A percentile compares a stretch with the other conserved stretches of the same genome.
phyloP scores from a whole-genome alignment of 2,113 vertebrate species.

The Lampris incognitus region DNA sequence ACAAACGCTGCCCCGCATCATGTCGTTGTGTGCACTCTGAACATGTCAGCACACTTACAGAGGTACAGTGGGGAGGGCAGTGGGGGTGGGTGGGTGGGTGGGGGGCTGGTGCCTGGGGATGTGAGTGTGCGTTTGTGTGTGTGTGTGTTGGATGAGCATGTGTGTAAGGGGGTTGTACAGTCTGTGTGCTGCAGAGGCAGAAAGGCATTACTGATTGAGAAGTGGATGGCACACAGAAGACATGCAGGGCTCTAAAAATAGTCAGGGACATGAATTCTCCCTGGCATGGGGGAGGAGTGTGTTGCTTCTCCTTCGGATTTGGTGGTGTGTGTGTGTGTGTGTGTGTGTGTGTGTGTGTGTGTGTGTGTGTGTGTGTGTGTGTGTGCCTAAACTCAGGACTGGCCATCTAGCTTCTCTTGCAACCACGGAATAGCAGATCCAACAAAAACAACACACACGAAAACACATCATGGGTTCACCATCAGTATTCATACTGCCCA shows the following conservation, averaged over 20 bases:
- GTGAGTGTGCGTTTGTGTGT: neutral
- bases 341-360: constrained; percentile 5
- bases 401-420: constrained; percentile 20
- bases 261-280: constrained; percentile 58
- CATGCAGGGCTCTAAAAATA: constrained; percentile 67
- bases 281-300: constrained; percentile 28
- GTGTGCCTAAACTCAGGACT: constrained; percentile 5
- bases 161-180: constrained; percentile 15
- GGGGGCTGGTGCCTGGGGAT: neutral
- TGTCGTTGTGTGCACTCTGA: constrained; percentile 27
- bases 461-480: constrained; percentile 52
- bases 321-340: constrained; percentile 9
- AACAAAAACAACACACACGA: constrained; percentile 16
- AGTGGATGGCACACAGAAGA: constrained; percentile 50
- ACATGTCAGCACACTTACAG: constrained; percentile 17
- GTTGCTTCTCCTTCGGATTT: neutral
- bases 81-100: constrained; percentile 16
- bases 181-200: constrained; percentile 35
- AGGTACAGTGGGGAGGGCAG: constrained; percentile 20
- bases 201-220: constrained; percentile 54
- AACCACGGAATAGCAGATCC: constrained; percentile 20
- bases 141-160: neutral
- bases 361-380: neutral
- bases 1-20: constrained; percentile 29
- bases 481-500: constrained; percentile 49